Evolutionary conservation across 2,113 vertebrate genomes (phyloP), one percentile per base, ranked within the genome.

Genomic region (Damaliscus lunatus): DNA sequence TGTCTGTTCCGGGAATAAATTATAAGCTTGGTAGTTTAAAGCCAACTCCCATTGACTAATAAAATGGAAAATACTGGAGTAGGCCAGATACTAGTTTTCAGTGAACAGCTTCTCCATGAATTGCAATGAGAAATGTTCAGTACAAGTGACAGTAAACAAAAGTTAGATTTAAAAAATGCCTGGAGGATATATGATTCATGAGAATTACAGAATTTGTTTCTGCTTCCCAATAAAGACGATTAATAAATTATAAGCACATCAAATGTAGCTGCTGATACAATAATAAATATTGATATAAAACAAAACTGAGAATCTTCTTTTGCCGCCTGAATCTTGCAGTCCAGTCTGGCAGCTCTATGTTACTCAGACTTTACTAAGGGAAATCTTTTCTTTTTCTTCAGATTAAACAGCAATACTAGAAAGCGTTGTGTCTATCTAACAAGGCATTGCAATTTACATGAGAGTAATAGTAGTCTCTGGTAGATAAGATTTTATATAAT

Each of bases 1-100:
- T 88, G 87, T 92, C 93, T 90, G 80, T 96, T 97, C 96, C 25
- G 64, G 95, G 96, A 95, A 92, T 92, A 97, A 98, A 97, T 98
- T 97, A 96, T 92, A 98, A 98, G 87, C 46, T 74, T 85, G 60
- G 53, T 81, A 96, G 93, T 88, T 97, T 92, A 88, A 97, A 96
- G 96, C 90, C 94, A 97, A 98, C 93, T 97, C 96, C 96, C 97
- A 92, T 74, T 97, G 96, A 98, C 96, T 94, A 98, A 96, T 98
- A 98, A 98, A 97, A 96, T 71, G 43, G 96, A 96, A 98, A 94
- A 83, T 97, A 94, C 40, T 82, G 83, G 88, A 87, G 74, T 95
- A 95, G 96, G 94, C 92, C 86, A 97, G 93, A 67, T 94, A 77
- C 43, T 40, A 77, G 93, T 27, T 85, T 97, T 96, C 46, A 87